Evolutionary conservation across 2,113 vertebrate species (phyloP).

Genomic region (Peromyscus maniculatus): DNA sequence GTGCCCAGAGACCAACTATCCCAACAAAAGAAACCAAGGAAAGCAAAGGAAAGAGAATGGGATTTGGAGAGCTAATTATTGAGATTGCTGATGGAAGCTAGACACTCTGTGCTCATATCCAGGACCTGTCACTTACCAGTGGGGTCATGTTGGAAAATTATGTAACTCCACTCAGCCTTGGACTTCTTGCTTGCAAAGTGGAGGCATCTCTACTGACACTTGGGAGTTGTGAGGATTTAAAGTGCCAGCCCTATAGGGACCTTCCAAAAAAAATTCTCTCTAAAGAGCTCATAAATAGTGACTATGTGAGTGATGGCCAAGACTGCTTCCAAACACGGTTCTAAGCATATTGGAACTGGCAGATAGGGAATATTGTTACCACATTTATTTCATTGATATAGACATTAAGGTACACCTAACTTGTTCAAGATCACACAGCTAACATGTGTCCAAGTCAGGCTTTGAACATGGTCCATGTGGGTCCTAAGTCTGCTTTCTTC

Average conservation of each 20-base stretch:
- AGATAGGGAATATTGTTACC: neutral
- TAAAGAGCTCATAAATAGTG: neutral
- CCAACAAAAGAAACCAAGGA: constrained; percentile 11
- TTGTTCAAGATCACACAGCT: neutral
- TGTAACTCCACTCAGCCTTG: neutral
- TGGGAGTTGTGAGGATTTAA: neutral
- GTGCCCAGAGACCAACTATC: neutral
- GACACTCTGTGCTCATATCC: neutral
- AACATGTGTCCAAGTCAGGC: neutral
- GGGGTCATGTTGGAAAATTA: neutral
- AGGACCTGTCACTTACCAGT: neutral
- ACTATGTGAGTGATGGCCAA: neutral
- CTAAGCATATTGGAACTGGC: neutral
- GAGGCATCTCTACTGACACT: no score
- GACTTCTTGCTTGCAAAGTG: neutral
- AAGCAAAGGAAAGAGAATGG: neutral
- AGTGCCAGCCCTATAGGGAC: neutral
- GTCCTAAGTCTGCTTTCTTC: neutral
- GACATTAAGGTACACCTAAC: neutral
- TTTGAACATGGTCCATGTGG: neutral
- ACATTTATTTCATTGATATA: neutral
- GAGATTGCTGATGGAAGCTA: neutral
- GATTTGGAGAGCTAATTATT: neutral
- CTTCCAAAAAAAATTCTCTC: neutral
- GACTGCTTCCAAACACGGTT: neutral